Evolutionary conservation across 2,888 invertebrate genomes (phyloP).

Genomic region (Labia minor): DNA sequence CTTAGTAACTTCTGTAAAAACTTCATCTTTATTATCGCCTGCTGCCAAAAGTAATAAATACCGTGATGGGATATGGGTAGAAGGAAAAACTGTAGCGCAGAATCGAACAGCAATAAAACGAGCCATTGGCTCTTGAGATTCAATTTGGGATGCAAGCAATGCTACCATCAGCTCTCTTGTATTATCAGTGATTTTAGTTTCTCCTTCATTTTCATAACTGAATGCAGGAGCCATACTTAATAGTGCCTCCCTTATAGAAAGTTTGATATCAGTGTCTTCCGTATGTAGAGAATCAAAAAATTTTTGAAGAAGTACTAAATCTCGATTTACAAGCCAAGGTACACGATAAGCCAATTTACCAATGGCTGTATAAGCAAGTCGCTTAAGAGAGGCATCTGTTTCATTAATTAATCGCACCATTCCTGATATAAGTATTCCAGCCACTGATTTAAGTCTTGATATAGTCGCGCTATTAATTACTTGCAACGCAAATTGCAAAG

Average conservation of each 20-base stretch:
- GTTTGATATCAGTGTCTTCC: slow-evolving; percentile 42
- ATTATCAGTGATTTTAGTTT: slow-evolving; percentile 17
- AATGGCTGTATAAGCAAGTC: slow-evolving; percentile 61
- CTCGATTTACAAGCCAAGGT: slow-evolving; percentile 53
- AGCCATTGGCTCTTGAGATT: slow-evolving; percentile 65
- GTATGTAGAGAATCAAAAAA: slow-evolving; percentile 36
- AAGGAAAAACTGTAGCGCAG: slow-evolving; percentile 68
- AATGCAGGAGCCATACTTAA: slow-evolving; percentile 58
- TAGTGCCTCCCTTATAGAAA: slow-evolving; percentile 56
- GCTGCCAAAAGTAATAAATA: slow-evolving; percentile 71
- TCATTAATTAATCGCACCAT: slow-evolving; percentile 60
- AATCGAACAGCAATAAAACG: slow-evolving; percentile 75
- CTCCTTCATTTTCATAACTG: slow-evolving; percentile 28
- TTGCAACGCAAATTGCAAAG: slow-evolving; percentile 66
- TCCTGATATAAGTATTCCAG: slow-evolving; percentile 59
- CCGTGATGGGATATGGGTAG: slow-evolving; percentile 68
- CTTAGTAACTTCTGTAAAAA: slow-evolving; percentile 59
- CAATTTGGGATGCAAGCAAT: slow-evolving; percentile 61
- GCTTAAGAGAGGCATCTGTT: slow-evolving; percentile 47
- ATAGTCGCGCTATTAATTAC: slow-evolving; percentile 46
- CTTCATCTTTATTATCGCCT: slow-evolving; percentile 73
- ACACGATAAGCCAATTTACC: slow-evolving; percentile 48
- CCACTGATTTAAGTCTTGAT: slow-evolving; percentile 50
- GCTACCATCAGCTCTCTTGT: slow-evolving; percentile 42
- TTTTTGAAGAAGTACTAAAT: slow-evolving; percentile 45